Conservation (phyloP, 1,140 invertebrate genomes). For the Brachionus paranguensis region DNA sequence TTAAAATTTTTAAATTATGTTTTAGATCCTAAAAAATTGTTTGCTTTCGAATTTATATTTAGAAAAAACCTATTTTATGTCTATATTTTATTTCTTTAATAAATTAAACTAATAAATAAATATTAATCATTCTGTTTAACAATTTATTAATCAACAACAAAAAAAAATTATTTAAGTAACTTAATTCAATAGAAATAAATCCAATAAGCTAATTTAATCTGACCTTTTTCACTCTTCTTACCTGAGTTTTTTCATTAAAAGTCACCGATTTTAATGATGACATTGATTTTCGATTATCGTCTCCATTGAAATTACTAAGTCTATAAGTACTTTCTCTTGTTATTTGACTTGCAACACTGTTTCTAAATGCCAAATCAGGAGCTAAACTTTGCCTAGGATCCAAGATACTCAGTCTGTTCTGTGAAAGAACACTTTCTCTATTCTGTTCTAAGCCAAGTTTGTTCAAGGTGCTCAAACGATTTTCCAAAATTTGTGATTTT, state of each 20-base stretch:
- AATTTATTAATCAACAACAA: no score
- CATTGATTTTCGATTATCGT: conserved; percentile 6
- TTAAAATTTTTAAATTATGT: no score
- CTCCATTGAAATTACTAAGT: background rate
- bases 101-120: no score
- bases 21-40: no score
- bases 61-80: no score
- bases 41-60: no score
- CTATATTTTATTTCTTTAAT: no score
- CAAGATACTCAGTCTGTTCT: background rate
- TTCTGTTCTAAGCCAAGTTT: background rate
- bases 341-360: background rate
- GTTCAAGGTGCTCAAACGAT: background rate
- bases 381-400: background rate
- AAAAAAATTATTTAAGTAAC: background rate
- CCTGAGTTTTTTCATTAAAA: conserved; percentile 33
- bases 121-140: no score
- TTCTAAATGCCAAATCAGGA: background rate
- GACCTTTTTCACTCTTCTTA: background rate
- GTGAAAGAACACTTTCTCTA: background rate
- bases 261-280: background rate
- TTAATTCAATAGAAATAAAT: background rate
- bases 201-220: background rate
- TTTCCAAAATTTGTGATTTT: background rate
- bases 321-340: background rate